A percentile compares a stretch with the other conserved stretches of the same genome.
Evolutionary conservation across 2,113 vertebrate genomes (phyloP).

Genomic region (Tupaia chinensis): DNA sequence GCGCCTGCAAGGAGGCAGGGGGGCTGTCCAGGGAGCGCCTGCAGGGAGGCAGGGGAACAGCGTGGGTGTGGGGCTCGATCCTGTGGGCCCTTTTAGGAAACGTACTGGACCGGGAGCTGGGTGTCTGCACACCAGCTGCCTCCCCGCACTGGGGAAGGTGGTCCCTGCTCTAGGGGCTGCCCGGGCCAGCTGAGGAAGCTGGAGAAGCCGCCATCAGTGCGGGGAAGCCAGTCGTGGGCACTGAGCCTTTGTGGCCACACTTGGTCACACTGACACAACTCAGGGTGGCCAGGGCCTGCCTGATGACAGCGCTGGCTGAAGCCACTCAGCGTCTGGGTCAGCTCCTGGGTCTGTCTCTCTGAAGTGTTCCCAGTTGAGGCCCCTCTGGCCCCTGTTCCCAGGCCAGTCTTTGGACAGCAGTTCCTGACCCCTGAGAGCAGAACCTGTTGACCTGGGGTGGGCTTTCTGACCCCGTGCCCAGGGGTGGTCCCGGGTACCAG

Average conservation of each 20-base stretch:
- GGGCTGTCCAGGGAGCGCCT: neutral
- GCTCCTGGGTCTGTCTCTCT: neutral
- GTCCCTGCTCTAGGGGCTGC: too few species aligned
- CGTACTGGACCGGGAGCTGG: too few species aligned
- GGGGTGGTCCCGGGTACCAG: neutral
- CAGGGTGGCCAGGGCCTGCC: neutral
- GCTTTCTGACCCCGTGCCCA: neutral
- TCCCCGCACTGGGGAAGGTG: neutral
- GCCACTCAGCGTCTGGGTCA: accelerated
- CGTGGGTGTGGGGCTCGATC: neutral
- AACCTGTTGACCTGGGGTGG: neutral
- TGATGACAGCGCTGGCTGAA: neutral
- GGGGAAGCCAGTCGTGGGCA: neutral
- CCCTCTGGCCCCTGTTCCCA: neutral
- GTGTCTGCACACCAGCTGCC: neutral
- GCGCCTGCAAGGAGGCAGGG: too few species aligned
- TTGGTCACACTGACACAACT: neutral
- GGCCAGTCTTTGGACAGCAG: neutral
- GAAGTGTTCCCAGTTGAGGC: neutral
- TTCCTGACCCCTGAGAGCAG: neutral
- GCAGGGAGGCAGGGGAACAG: too few species aligned
- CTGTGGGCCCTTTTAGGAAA: neutral
- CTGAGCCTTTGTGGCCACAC: neutral
- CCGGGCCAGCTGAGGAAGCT: neutral
- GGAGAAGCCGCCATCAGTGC: neutral